phyloP scores from a whole-genome alignment of 2,113 vertebrate genomes.

The Lasiurus cinereus region DNA sequence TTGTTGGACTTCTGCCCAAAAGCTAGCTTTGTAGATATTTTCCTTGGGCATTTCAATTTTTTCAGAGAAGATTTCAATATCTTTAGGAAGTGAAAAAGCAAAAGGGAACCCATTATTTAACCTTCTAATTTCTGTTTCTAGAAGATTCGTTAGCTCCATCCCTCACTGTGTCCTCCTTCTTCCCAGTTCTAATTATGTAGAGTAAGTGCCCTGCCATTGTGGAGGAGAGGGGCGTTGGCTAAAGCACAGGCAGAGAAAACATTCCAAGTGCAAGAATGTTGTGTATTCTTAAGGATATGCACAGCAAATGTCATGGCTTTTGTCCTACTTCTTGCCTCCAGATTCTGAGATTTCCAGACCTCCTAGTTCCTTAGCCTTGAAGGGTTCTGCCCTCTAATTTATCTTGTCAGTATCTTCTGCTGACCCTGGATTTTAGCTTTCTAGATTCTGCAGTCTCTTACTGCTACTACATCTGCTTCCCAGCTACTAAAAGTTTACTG shows the following conservation, averaged over 20 bases:
- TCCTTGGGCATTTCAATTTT: neutral
- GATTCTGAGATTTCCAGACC: neutral
- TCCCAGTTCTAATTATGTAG: neutral
- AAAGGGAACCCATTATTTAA: neutral
- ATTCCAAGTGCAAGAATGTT: neutral
- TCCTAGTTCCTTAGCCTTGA: neutral
- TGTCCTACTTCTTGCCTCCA: accelerated
- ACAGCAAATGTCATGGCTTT: neutral
- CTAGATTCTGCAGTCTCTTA: neutral
- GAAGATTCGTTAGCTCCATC: neutral
- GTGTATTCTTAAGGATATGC: neutral
- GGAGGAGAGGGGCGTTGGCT: neutral
- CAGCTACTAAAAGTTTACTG: neutral
- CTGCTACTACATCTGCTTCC: neutral
- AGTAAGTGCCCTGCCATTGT: neutral
- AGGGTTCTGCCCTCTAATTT: neutral
- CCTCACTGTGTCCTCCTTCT: neutral
- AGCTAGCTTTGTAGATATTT: neutral
- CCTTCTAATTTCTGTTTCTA: neutral
- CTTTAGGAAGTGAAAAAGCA: neutral
- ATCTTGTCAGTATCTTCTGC: neutral
- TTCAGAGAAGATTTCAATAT: neutral
- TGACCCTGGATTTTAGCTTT: neutral
- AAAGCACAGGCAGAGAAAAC: neutral
- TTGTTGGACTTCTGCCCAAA: neutral